phyloP scores from a whole-genome alignment of 2,888 invertebrate species.

The Ellobium chinense region DNA sequence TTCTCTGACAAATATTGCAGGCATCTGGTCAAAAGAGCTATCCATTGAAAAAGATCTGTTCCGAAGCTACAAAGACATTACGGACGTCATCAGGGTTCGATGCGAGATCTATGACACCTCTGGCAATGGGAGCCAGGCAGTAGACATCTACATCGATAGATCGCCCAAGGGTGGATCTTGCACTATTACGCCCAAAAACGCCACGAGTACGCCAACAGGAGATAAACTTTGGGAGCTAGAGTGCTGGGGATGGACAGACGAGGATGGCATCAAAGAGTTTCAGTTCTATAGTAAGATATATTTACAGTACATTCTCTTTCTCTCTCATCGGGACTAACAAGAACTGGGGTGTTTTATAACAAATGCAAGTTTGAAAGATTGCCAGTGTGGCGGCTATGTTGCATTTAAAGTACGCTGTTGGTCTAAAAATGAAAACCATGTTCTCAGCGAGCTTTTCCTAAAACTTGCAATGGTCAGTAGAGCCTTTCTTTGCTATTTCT shows the following conservation, averaged over 20 bases:
- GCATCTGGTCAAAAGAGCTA: conserved; percentile 57
- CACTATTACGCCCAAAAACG: conserved; percentile 51
- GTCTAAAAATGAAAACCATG: too few relatives aligned
- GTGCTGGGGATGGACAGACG: conserved; percentile 61
- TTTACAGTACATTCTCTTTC: too few relatives aligned
- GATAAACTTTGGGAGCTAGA: conserved; percentile 47
- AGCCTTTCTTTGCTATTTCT: too few relatives aligned
- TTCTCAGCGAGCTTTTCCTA: too few relatives aligned
- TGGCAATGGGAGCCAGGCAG: conserved; percentile 31
- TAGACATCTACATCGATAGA: conserved; percentile 56
- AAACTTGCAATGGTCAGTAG: too few relatives aligned
- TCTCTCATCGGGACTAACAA: too few relatives aligned
- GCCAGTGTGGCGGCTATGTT: too few relatives aligned
- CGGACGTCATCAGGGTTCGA: conserved; percentile 3
- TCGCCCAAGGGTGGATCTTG: conserved; percentile 62
- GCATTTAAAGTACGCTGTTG: too few relatives aligned
- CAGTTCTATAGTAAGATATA: conserved; percentile 66
- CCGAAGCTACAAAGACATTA: conserved; percentile 4
- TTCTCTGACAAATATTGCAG: too few relatives aligned
- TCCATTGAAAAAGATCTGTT: conserved; percentile 60
- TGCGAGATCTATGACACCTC: conserved; percentile 29
- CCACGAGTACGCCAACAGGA: conserved; percentile 29
- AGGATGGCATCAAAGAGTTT: conserved; percentile 59
- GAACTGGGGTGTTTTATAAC: too few relatives aligned
- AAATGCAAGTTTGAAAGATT: too few relatives aligned